These are phyloP conservation scores for Ornithorhynchus anatinus DNA, from an alignment of 2,113 vertebrate genomes.

Conservation along the genomic window DNA sequence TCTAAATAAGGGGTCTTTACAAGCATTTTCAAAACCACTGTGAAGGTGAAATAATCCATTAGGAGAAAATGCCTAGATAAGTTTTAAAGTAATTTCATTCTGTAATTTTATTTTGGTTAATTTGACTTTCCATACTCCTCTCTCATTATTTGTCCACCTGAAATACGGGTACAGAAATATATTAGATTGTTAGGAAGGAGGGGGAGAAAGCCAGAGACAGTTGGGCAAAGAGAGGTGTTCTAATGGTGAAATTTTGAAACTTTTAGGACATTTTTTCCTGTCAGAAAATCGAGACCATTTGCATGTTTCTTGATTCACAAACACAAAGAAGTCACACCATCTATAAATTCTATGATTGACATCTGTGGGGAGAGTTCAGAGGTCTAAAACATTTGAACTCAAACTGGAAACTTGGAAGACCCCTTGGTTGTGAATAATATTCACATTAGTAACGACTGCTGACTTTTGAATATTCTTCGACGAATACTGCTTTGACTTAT, in stretches of 20 bases:
- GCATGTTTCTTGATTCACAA: background rate
- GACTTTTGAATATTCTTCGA: background rate
- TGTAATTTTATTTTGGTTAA: constrained; percentile 6
- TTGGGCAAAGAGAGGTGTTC: background rate
- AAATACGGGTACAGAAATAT: background rate
- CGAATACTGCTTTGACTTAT: background rate
- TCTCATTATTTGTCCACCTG: background rate
- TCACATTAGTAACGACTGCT: background rate
- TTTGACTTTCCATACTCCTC: background rate
- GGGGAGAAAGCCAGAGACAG: too few species aligned
- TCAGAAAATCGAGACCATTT: background rate
- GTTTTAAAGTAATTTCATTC: constrained; percentile 32
- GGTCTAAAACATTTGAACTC: background rate
- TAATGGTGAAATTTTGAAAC: background rate
- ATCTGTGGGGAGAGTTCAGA: background rate
- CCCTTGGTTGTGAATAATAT: background rate
- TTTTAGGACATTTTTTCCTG: constrained; percentile 8
- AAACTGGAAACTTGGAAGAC: background rate
- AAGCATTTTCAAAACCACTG: constrained; percentile 18
- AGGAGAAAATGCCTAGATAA: constrained; percentile 11
- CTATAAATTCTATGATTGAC: background rate
- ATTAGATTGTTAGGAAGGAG: background rate
- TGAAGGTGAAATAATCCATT: constrained; percentile 19
- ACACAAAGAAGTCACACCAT: background rate
- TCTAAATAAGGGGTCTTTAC: constrained; percentile 29